A percentile compares a stretch with the other conserved stretches of the same genome.
phyloP scores from a whole-genome alignment of 2,113 vertebrate species.

The Aphyosemion australe region DNA sequence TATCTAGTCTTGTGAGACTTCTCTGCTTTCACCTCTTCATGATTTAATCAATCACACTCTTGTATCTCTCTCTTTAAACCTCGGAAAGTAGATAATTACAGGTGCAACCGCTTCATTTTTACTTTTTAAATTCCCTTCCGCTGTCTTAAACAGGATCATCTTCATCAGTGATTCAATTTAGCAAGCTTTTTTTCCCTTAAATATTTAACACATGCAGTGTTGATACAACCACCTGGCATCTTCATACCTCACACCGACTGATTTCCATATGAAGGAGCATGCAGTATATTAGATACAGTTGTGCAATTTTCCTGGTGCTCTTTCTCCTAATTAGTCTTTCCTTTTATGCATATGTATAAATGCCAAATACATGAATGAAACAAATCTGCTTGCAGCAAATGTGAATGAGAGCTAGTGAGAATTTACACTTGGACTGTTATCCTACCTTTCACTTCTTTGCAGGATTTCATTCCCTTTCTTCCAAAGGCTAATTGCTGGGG shows the following conservation, averaged over 20 bases:
- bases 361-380: conserved; percentile 57
- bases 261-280: conserved; percentile 28
- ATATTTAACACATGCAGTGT: conserved; percentile 27
- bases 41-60: conserved; percentile 18
- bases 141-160: background rate
- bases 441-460: conserved; percentile 88
- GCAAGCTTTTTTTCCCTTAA: conserved; percentile 30
- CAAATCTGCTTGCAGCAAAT: conserved; percentile 23
- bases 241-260: conserved; percentile 18
- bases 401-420: conserved; percentile 44
- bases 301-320: conserved; percentile 34
- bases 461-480: conserved; percentile 87
- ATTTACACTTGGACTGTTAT: conserved; percentile 45
- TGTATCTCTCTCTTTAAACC: conserved; percentile 14
- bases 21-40: conserved; percentile 13
- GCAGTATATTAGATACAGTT: conserved; percentile 27
- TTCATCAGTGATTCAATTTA: conserved; percentile 22
- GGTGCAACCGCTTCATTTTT: conserved; percentile 14
- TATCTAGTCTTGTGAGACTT: conserved; percentile 4
- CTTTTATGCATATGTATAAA: conserved; percentile 54
- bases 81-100: conserved; percentile 33
- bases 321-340: conserved; percentile 58
- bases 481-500: conserved; percentile 88
- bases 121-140: conserved; percentile 5
- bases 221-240: conserved; percentile 25